A percentile compares a stretch with the other conserved stretches of the same genome.
phyloP scores from a whole-genome alignment of 2,113 vertebrate genomes.

The Pelodiscus sinensis region DNA sequence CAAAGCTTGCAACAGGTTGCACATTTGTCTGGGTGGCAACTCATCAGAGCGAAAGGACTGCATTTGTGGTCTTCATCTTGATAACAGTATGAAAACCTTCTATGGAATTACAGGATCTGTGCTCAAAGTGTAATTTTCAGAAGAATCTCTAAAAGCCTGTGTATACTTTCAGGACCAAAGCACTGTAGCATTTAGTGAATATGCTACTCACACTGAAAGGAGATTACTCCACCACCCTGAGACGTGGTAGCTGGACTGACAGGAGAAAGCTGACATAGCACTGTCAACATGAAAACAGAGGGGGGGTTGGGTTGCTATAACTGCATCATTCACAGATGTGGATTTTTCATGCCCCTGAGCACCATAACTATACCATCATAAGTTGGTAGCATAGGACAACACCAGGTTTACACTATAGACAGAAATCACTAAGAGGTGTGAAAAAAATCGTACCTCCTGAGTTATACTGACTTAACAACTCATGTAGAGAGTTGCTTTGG shows the following conservation, averaged over 20 bases:
- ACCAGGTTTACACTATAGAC: too few relatives aligned
- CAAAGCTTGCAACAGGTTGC: slow-evolving; percentile 1
- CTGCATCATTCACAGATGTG: not conserved
- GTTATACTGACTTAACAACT: too few relatives aligned
- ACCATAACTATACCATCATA: too few relatives aligned
- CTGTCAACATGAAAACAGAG: not conserved
- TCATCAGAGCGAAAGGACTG: not conserved
- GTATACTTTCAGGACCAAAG: not conserved
- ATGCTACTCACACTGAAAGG: too few relatives aligned
- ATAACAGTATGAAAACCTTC: not conserved
- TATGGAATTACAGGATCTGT: not conserved
- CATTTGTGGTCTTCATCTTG: not conserved
- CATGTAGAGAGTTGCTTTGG: too few relatives aligned
- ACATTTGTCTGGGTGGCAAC: not conserved
- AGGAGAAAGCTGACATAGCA: not conserved
- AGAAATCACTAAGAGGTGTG: too few relatives aligned
- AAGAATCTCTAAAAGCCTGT: not conserved
- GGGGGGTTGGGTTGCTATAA: not conserved
- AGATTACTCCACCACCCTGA: too few relatives aligned
- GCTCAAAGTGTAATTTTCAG: not conserved
- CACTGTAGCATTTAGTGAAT: too few relatives aligned
- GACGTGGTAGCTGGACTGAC: not conserved
- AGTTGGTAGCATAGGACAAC: too few relatives aligned
- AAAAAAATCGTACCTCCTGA: too few relatives aligned
- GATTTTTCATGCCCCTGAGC: not conserved